A percentile compares a stretch with the other conserved stretches of the same genome.
Conservation (phyloP, 35 echinoderm and acorn worm species). For the Apostichopus parvimensis region DNA sequence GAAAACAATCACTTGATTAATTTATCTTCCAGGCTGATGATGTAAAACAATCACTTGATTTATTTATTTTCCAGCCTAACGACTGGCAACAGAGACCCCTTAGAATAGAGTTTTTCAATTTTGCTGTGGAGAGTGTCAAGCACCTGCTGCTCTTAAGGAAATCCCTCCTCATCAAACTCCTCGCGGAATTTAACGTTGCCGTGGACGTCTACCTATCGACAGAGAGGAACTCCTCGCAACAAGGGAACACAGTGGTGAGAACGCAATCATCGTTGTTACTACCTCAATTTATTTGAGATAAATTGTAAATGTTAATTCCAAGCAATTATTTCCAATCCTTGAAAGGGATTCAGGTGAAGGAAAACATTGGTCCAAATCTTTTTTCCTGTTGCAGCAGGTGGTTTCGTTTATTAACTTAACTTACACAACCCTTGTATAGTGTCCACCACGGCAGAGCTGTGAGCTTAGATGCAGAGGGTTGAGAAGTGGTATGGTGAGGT, state of each 20-base stretch:
- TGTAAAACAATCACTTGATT: too few species aligned
- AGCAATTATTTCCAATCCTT: background rate
- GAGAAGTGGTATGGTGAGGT: background rate
- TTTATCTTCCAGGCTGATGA: too few species aligned
- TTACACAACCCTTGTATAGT: background rate
- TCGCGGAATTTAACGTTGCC: constrained; percentile 35
- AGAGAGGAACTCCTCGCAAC: constrained; percentile 7
- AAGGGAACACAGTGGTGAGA: constrained; percentile 18
- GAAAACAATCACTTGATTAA: too few species aligned
- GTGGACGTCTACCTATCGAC: constrained; percentile 22
- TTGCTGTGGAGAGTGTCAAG: constrained; percentile 26
- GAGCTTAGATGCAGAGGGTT: background rate
- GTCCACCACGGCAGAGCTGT: background rate
- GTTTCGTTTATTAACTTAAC: background rate
- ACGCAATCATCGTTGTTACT: background rate
- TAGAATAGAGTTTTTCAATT: background rate
- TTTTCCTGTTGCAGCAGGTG: too few species aligned
- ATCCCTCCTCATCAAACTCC: background rate
- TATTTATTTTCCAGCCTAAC: background rate
- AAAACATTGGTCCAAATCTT: too few species aligned
- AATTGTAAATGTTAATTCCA: background rate
- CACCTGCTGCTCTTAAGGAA: background rate
- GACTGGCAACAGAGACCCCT: constrained; percentile 44
- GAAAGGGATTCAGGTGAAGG: background rate
- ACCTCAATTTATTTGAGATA: background rate